These are phyloP conservation scores for Cathartes aura DNA, from an alignment of 2,113 vertebrate species.

Conservation along the genomic window DNA sequence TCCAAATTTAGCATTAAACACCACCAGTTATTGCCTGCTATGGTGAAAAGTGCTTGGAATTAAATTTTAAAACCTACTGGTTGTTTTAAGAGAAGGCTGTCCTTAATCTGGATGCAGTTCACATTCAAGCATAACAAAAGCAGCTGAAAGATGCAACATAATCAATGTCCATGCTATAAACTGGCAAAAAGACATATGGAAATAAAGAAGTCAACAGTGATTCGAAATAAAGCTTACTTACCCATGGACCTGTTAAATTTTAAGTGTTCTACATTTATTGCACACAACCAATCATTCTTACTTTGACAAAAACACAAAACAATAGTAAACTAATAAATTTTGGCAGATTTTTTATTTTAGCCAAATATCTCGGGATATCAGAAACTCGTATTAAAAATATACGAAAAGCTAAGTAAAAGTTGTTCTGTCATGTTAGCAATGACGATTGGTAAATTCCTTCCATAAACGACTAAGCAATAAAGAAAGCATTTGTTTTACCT, in stretches of 20 bases:
- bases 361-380: background rate
- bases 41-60: background rate
- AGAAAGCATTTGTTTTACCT: background rate
- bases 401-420: background rate
- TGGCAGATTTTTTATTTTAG: background rate
- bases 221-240: background rate
- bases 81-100: background rate
- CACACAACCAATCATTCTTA: background rate
- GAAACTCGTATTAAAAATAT: background rate
- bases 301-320: background rate
- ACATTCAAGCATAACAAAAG: background rate
- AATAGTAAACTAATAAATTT: background rate
- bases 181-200: background rate
- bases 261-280: background rate
- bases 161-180: background rate
- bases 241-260: background rate
- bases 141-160: background rate
- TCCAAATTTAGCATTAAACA: background rate
- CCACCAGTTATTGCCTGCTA: background rate
- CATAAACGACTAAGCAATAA: background rate
- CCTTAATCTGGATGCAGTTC: background rate
- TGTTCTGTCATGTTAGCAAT: background rate
- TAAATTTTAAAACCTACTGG: background rate
- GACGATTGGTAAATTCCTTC: background rate
- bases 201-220: background rate